A percentile compares a stretch with the other conserved stretches of the same genome.
Conservation (phyloP, 2,113 vertebrate genomes). For the Ptilonorhynchus violaceus region DNA sequence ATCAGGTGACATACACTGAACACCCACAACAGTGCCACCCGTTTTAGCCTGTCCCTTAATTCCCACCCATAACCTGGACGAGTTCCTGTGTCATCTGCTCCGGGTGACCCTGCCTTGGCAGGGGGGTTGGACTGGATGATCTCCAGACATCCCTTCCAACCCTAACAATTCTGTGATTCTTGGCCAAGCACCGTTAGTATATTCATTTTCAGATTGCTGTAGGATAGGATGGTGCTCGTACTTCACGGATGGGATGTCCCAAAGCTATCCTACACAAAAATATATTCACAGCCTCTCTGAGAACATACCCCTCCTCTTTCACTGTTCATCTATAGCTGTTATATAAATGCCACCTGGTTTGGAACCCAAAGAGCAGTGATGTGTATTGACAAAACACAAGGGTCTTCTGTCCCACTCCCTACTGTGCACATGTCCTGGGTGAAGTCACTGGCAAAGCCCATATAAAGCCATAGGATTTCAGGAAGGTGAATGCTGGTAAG, state of each 20-base stretch:
- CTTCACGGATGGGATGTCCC: not conserved
- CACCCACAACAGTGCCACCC: too few species aligned
- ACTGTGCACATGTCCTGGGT: too few species aligned
- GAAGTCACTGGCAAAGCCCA: not conserved
- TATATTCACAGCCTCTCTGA: not conserved
- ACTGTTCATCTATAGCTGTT: not conserved
- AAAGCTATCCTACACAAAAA: not conserved
- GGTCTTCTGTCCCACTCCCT: not conserved
- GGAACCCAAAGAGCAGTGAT: not conserved
- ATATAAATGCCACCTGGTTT: not conserved
- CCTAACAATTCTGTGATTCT: not conserved
- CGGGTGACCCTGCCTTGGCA: not conserved
- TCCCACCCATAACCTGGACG: accelerated
- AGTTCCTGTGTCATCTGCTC: not conserved
- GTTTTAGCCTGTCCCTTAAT: not conserved
- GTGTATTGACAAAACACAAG: not conserved
- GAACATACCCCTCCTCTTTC: not conserved
- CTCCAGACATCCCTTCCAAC: not conserved
- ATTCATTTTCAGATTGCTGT: not conserved
- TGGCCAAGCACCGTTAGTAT: not conserved
- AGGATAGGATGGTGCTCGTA: not conserved
- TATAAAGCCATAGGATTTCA: not conserved
- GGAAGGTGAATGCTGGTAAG: not conserved
- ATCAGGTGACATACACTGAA: not conserved
- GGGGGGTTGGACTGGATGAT: not conserved